Base-by-base conservation (phyloP, 2,113 vertebrate genomes). In the Charina bottae region DNA sequence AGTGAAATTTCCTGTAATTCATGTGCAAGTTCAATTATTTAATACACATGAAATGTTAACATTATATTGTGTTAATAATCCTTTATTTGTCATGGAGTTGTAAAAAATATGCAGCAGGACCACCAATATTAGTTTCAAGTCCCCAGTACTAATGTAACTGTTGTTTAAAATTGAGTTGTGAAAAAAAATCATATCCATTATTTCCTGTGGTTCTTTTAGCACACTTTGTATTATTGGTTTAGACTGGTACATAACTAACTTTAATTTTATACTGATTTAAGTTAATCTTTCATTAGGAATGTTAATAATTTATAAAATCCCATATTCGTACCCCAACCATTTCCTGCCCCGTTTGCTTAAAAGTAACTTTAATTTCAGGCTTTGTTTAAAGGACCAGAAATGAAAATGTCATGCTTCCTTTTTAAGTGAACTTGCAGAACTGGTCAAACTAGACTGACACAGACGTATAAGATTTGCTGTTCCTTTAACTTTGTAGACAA, bases 381-480 rank as follows among this genome's bases (percentile, higher is more conserved):
- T 93, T 90, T 0, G 0, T 91, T 96, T 89, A 1, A 93, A 93
- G 95, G 96, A 92, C 93, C 91, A 89, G 93, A 96, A 97, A 95
- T 94, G 93, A 95, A 95, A 96, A 96, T 95, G 93, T 95, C 95
- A 95, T 92, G 89, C 93, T 96, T 97, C 92, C 94, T 96, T 93
- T 96, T 94, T 89, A 64, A 93, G 91, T 0, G 0, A 96, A 93
- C 96, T 95, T 92, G 96, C 88, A 78, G 93, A 97, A 97, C 97
- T 95, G 95, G 97, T 96, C 95, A 94, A 97, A 96, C 97, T 94
- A 95, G 97, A 95, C 93, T 94, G 94, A 91, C 94, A 89, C 2
- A 89, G 92, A 92, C 37, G 90, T 86, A 17, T 86, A 93, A 90
- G 78, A 86, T 85, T 94, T 28, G 0, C 86, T 93, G 5, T 89